A percentile compares a stretch with the other conserved stretches of the same genome.
phyloP scores from a whole-genome alignment of 2,888 invertebrate species.

The Xiphydria camelus region DNA sequence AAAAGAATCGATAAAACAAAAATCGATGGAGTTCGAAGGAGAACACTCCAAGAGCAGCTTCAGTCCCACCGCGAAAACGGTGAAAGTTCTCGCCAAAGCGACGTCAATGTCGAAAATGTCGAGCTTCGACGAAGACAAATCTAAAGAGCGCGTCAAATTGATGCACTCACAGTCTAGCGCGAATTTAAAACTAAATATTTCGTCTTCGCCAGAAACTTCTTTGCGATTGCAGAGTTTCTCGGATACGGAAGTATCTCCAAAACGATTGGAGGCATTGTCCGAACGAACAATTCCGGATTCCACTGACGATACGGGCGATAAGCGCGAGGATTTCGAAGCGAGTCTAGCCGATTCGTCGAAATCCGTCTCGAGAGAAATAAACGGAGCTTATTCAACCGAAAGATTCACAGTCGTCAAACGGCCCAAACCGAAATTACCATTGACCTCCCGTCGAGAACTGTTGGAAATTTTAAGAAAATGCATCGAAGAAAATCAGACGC shows the following conservation, averaged over 20 bases:
- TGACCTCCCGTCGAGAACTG: slow-evolving; percentile 25
- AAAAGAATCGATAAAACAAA: background rate
- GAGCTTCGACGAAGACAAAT: background rate
- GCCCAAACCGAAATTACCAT: slow-evolving; percentile 17
- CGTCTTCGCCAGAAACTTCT: too few relatives aligned
- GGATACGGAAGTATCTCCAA: too few relatives aligned
- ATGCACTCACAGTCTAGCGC: background rate
- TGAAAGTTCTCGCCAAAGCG: background rate
- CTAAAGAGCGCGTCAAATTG: background rate
- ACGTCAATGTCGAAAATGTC: background rate
- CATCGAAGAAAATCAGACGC: slow-evolving; percentile 14
- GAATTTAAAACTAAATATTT: background rate
- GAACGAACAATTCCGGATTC: too few relatives aligned
- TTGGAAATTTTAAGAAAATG: slow-evolving; percentile 20
- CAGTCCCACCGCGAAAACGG: too few relatives aligned
- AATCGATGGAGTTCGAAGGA: background rate
- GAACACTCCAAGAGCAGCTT: background rate
- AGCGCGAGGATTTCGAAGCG: too few relatives aligned
- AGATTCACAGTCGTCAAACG: too few relatives aligned
- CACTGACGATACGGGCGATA: too few relatives aligned
- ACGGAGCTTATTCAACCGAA: too few relatives aligned
- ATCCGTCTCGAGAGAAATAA: too few relatives aligned
- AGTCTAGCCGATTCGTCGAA: too few relatives aligned
- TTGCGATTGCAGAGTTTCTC: too few relatives aligned
- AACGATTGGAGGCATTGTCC: too few relatives aligned